phyloP scores from a whole-genome alignment of 1,140 invertebrate species.

The Macrobrachium nipponense region DNA sequence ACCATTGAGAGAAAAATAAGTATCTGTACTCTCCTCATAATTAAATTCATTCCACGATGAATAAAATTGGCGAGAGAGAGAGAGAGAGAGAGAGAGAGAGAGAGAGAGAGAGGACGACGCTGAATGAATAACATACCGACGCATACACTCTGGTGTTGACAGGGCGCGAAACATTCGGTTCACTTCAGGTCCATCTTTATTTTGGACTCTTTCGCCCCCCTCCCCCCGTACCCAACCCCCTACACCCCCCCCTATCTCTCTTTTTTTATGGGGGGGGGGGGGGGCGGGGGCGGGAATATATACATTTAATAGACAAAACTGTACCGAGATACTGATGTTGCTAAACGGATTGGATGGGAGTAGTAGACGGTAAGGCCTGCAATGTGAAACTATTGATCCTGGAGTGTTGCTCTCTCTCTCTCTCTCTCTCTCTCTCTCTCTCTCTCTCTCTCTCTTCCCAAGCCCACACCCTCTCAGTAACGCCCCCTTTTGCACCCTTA shows the following conservation, averaged over 20 bases:
- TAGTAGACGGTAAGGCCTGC: conserved; percentile 33
- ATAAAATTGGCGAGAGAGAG: background rate
- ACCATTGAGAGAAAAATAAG: background rate
- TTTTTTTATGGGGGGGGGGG: too few species aligned
- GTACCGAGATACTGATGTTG: background rate
- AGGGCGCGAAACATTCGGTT: background rate
- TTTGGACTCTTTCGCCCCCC: too few species aligned
- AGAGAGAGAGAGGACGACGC: background rate
- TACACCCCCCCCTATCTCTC: too few species aligned
- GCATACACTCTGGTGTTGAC: background rate
- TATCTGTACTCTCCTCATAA: background rate
- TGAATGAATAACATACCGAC: background rate
- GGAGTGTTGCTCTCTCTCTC: conserved; percentile 17
- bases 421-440: background rate
- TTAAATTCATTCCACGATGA: background rate
- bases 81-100: conserved; percentile 7
- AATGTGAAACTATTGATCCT: conserved; percentile 59
- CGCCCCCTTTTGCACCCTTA: background rate
- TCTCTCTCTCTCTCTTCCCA: background rate
- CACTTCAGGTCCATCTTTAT: background rate
- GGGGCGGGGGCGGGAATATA: too few species aligned
- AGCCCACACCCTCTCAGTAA: background rate
- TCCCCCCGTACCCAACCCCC: too few species aligned
- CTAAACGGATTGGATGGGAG: background rate
- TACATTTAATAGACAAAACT: background rate